Evolutionary conservation across 2,888 invertebrate species (phyloP), one percentile per base, ranked within the genome.

Genomic region (Torymus texanus): DNA sequence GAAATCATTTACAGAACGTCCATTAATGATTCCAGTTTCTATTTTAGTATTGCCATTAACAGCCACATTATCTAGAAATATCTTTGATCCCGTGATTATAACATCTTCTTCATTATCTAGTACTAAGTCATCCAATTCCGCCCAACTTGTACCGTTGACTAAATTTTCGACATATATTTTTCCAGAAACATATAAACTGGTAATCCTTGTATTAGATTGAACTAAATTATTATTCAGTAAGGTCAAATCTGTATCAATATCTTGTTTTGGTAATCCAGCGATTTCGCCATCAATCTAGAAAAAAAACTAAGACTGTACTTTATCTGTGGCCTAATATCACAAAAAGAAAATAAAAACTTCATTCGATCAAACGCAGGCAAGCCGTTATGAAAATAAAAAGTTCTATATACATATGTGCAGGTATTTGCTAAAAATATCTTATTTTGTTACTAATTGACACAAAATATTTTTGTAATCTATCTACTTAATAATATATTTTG

Each of bases 231-330:
- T 86, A 18, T 92, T 90, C n/a, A 86, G 68, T 3, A 93, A 82
- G 1, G 91, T 91, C 58, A 92, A 91, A 86, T 92, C 92, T n/a
- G 75, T 68, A 66, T 78, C 50, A 5, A 82, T 71, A 16, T 80
- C 59, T 76, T 72, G 61, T 18, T 61, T 18, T 14, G 63, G 21
- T 53, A 76, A 75, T 0, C 92, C 92, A 11, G 88, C 89, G 5
- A 92, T 88, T 13, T 90, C 89, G 1, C 92, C 93, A 81, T 91
- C 89, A 0, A 93, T 88, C 92, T 93, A 82, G 63, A 89, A 87
- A 78, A 77, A 53, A 41, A 41, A 41, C n/a, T n/a, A 41, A 41
- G 10, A 41, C 41, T 41, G 41, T 41, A 41, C 41, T 8, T 41
- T 41, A 41, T 41, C 1, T 41, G 5, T 41, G 5, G 10, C 41